These are phyloP conservation scores for Leptestheria dahalacensis DNA, from an alignment of 1,140 invertebrate species.

Conservation along the genomic window DNA sequence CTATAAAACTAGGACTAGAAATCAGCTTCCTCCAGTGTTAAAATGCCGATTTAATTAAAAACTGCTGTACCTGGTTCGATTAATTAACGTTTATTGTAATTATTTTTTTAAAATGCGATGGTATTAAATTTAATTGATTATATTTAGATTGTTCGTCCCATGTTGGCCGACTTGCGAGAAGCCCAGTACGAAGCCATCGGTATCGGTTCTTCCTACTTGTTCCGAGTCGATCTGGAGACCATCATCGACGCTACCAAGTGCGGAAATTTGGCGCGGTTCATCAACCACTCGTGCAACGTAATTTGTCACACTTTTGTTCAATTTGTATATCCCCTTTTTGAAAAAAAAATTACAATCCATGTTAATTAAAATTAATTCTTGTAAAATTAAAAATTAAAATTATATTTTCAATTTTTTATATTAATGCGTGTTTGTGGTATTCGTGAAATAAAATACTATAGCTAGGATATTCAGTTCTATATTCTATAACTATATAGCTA, in stretches of 20 bases:
- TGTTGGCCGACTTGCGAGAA: slow-evolving; percentile 79
- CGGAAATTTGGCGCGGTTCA: slow-evolving; percentile 90
- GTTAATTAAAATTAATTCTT: too few species aligned
- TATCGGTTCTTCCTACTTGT: slow-evolving; percentile 90
- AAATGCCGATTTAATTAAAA: background rate
- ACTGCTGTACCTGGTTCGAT: background rate
- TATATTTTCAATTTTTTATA: too few species aligned
- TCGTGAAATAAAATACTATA: too few species aligned
- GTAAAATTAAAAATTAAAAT: too few species aligned
- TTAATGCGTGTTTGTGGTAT: too few species aligned
- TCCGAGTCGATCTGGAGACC: slow-evolving; percentile 82
- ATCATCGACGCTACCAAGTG: slow-evolving; percentile 94
- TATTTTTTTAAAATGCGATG: background rate
- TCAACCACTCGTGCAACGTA: slow-evolving; percentile 95
- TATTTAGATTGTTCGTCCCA: slow-evolving; percentile 57
- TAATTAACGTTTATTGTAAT: background rate
- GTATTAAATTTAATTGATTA: background rate
- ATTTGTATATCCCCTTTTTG: background rate
- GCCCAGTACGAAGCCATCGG: slow-evolving; percentile 80
- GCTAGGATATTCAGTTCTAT: too few species aligned
- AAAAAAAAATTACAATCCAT: background rate
- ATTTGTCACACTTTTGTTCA: background rate
- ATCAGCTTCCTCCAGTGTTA: slow-evolving; percentile 6
- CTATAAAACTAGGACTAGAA: too few species aligned
- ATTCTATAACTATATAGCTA: too few species aligned